Percentiles rank a stretch among this genome's conserved stretches.
Conservation (phyloP, 1,140 invertebrate species). For the Heterodera carotae region DNA sequence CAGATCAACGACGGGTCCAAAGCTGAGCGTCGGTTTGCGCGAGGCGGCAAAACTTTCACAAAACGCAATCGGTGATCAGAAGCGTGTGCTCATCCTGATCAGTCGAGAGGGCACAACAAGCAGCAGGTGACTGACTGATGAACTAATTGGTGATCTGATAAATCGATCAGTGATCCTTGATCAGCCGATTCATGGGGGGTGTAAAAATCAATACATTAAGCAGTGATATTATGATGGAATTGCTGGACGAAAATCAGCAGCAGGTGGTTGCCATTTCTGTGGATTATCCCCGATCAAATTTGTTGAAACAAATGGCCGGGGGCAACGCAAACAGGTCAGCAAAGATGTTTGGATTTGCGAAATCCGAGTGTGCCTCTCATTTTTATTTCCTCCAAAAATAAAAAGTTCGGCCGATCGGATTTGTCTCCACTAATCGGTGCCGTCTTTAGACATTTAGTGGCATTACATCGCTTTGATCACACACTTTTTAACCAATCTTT, state of each 20-base stretch:
- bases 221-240: constrained; percentile 9
- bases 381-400: too few relatives aligned
- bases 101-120: constrained; percentile 58
- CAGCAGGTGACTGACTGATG: too few relatives aligned
- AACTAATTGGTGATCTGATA: too few relatives aligned
- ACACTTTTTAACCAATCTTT: constrained; percentile 1
- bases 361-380: too few relatives aligned
- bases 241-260: constrained; percentile 40
- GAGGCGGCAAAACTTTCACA: background rate
- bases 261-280: constrained; percentile 55
- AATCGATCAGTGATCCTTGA: too few relatives aligned
- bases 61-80: constrained; percentile 32
- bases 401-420: too few relatives aligned
- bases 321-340: constrained; percentile 46
- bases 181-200: background rate
- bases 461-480: too few relatives aligned
- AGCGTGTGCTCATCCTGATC: constrained; percentile 50
- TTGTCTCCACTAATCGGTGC: too few relatives aligned
- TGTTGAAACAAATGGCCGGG: constrained; percentile 48
- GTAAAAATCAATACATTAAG: constrained; percentile 29
- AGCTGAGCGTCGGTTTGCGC: background rate
- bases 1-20: background rate
- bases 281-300: constrained; percentile 47
- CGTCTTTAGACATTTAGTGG: too few relatives aligned
- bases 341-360: background rate